Evolutionary conservation across 2,113 vertebrate species (phyloP), one percentile per base, ranked within the genome.

Genomic region (Cacatua alba): DNA sequence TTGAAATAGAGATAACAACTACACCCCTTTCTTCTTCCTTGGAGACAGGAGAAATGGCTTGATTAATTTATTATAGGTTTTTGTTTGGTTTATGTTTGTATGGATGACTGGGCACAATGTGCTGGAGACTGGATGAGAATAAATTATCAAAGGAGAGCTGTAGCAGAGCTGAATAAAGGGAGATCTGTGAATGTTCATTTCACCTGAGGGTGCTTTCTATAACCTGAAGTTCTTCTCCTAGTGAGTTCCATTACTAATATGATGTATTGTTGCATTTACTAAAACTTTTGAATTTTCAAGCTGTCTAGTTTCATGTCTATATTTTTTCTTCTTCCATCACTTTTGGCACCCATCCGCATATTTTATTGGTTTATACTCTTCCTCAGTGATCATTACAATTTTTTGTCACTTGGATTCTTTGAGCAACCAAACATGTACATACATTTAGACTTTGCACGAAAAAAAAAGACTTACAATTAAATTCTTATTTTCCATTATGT

Each of bases 61-160:
- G 74, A 92, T 97, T 95, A 95, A 96, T 97, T 95, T 94, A 95
- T 95, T 93, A 86, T 49, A 88, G 62, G 35, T 2, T 84, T 94
- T 89, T 94, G 65, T 95, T 95, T 94, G 72, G 18, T 95, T 91
- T 95, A 77, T 87, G 59, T 87, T 87, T 79, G 29, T 41, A 85
- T 82, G 84, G 81, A 91, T 95, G 91, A 76, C 67, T 87, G 63
- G 62, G 70, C 84, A 82, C 81, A 94, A 91, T 52, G 52, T 87
- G 65, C 82, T 76, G 67, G 74, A 90, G 67, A 57, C 62, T 62
- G 17, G 35, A 17, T 82, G 49, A 71, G 89, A 95, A 96, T 96
- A 95, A 96, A 88, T 95, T 93, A 88, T 91, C 84, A 85, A 94
- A 92, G 59, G 28, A 80, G 23, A 90, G 52, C 75, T 65, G n/a